Base-by-base conservation (phyloP, 2,888 invertebrate species). In the Andrena dorsata region DNA sequence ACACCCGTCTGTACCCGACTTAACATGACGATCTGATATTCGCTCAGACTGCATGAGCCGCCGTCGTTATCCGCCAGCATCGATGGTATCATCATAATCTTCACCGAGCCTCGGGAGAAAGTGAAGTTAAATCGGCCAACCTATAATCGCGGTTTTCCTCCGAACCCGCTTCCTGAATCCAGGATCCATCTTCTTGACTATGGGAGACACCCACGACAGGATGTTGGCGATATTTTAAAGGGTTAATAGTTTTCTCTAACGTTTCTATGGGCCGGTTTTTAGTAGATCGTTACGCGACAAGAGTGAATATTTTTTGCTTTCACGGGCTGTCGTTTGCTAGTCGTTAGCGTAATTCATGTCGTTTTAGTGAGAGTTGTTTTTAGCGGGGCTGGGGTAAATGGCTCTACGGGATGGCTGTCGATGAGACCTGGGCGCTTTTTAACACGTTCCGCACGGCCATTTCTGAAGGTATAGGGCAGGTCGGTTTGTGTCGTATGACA, bases 41-140 rank as follows among this genome's bases (percentile, higher is more conserved):
- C 41, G 49, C 3, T 6, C 7, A 13, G 20, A 28, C 28, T 4
- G 32, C 10, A 13, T 8, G 41, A 61, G 20, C n/a, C 60, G 23
- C 63, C 13, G 10, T 28, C 30, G 51, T 74, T 41, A 65, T 53
- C n/a, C n/a, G 0, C 4, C 26, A 51, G 28, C 56, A 35, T 56
- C 47, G 32, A 10, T 51, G 35, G 53, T 10, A 66, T 53, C 20
- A 26, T 56, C 20, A 41, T 76, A 56, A 30, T 53, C 41, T 41
- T 53, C 23, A 16, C 35, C 56, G 47, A 61, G 13, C 28, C 30
- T 35, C n/a, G 35, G 63, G 81, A 81, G 78, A 85, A 85, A 84
- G 84, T 77, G 75, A 56, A 30, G 47, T 51, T 53, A 65, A 77
- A 80, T 77, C 26, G 35, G 70, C 53, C 58, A 16, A 78, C 30